phyloP scores from a whole-genome alignment of 1,140 invertebrate genomes.

The Drosophila biarmipes region DNA sequence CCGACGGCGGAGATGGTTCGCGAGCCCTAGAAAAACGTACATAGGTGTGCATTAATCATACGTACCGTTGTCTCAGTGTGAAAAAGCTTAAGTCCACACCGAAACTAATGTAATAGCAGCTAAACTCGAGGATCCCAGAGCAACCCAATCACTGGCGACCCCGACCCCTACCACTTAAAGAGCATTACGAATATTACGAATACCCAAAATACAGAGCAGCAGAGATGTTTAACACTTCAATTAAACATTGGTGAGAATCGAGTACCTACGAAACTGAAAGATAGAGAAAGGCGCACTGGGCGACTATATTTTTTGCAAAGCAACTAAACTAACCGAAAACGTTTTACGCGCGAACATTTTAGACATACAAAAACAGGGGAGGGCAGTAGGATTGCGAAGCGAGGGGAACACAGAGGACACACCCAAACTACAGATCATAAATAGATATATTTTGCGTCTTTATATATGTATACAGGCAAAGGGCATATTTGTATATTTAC shows the following conservation, averaged over 20 bases:
- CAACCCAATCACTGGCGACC: constrained; percentile 30
- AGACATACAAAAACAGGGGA: constrained; percentile 43
- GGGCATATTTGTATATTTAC: constrained; percentile 71
- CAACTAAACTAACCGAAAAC: constrained; percentile 61
- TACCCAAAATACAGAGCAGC: constrained; percentile 46
- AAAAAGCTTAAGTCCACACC: constrained; percentile 51
- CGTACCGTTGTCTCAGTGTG: constrained; percentile 62
- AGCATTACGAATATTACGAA: constrained; percentile 23
- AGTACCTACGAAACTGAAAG: constrained; percentile 73
- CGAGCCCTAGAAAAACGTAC: constrained; percentile 11
- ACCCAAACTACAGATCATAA: constrained; percentile 56
- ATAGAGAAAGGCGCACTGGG: constrained; percentile 39
- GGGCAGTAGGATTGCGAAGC: constrained; percentile 13
- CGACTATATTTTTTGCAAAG: constrained; percentile 77
- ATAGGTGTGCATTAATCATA: constrained; percentile 39
- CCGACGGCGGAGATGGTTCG: constrained; percentile 25
- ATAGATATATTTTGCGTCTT: constrained; percentile 70
- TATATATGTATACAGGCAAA: constrained; percentile 68
- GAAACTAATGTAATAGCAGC: constrained; percentile 30
- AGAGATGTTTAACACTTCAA: constrained; percentile 61
- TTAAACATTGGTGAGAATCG: constrained; percentile 78
- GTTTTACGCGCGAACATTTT: constrained; percentile 69
- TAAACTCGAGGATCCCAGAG: constrained; percentile 42
- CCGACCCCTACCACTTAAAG: constrained; percentile 14
- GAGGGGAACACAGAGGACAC: constrained; percentile 28